Conservation (phyloP, 2,888 invertebrate genomes). For the Heliconius ethilla region DNA sequence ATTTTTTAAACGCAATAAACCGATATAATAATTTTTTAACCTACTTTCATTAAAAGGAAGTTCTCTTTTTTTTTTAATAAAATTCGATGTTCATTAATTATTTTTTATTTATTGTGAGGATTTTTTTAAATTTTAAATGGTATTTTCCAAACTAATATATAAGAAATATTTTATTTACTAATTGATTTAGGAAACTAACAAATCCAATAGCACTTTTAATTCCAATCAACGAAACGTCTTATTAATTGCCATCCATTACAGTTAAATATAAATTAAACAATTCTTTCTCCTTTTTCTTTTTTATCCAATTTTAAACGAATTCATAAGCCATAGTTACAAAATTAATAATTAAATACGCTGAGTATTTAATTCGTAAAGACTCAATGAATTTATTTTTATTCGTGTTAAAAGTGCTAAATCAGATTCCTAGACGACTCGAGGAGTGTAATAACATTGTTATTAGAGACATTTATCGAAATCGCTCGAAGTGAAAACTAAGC, state of each 20-base stretch:
- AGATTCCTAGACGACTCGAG: slow-evolving; percentile 15
- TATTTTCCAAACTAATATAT: neutral
- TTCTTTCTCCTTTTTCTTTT: neutral
- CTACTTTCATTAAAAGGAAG: no score
- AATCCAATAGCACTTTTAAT: neutral
- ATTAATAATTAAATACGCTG: neutral
- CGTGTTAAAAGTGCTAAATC: slow-evolving; percentile 4
- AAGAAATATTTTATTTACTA: neutral
- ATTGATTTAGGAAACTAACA: neutral
- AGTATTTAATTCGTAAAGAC: neutral
- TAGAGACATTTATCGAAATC: slow-evolving; percentile 20
- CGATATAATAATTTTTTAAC: no score
- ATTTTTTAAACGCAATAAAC: no score
- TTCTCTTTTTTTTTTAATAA: no score
- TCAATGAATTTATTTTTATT: slow-evolving; percentile 15
- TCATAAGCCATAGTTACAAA: neutral
- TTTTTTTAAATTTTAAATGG: neutral
- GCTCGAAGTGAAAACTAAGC: slow-evolving; percentile 6
- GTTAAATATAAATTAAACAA: neutral
- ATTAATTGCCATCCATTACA: neutral
- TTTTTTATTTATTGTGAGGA: neutral
- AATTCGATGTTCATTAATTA: neutral
- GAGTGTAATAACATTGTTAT: slow-evolving; percentile 19
- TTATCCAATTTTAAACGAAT: neutral
- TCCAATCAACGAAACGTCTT: neutral